Conservation (phyloP, 2,797 vertebrate species). For the Monodelphis domestica region DNA sequence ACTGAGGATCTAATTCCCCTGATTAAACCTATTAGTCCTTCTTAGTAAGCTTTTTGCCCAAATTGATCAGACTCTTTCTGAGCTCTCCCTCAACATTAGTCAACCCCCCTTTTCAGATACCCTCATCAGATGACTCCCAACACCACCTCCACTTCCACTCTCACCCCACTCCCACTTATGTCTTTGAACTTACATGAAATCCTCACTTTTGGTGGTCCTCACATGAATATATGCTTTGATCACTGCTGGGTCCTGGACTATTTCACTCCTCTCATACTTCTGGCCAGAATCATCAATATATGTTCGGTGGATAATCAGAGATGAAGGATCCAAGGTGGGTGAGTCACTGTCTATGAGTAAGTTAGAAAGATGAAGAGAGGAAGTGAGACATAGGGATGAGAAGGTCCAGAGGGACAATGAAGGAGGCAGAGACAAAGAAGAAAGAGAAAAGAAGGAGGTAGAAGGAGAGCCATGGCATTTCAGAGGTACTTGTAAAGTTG, state of each 20-base stretch:
- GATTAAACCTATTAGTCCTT: not conserved
- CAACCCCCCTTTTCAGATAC: not conserved
- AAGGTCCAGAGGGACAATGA: not conserved
- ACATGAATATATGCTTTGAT: not conserved
- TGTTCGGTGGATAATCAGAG: not conserved
- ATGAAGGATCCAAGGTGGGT: not conserved
- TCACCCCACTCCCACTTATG: not conserved
- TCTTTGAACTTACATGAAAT: not conserved
- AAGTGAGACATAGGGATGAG: not conserved
- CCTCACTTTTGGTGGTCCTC: not conserved
- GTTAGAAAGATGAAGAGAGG: not conserved
- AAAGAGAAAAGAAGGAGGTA: not conserved
- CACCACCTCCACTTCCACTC: not conserved
- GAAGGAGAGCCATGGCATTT: not conserved
- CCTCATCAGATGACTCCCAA: not conserved
- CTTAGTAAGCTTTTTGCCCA: not conserved
- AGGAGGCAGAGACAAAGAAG: not conserved
- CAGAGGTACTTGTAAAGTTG: not conserved
- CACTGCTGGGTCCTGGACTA: not conserved
- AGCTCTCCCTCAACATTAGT: not conserved
- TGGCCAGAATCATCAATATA: not conserved
- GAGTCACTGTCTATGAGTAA: not conserved
- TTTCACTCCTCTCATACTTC: not conserved
- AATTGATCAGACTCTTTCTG: not conserved
- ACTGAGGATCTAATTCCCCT: not conserved